Percentiles rank a stretch among this genome's conserved stretches.
Evolutionary conservation across 2,797 vertebrate species (phyloP).

Genomic region (Gymnothorax reevesii): DNA sequence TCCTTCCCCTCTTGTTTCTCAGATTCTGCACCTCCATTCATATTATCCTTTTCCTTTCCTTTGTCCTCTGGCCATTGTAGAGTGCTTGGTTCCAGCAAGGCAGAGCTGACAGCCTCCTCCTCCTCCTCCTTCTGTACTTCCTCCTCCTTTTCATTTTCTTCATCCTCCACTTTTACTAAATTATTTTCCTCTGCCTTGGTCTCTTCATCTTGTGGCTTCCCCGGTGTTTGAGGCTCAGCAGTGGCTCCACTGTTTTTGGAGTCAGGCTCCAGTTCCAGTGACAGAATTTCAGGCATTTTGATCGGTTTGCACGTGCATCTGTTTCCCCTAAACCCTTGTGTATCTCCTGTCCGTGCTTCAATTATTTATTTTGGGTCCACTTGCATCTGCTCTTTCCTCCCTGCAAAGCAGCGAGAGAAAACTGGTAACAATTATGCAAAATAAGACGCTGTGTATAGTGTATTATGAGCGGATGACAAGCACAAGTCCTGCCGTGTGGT

Average conservation of each 20-base stretch:
- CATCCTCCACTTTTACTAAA: not conserved
- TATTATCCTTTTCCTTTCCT: constrained; percentile 32
- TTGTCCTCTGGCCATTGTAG: constrained; percentile 57
- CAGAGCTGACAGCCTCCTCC: constrained; percentile 43
- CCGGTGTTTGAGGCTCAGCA: constrained; percentile 35
- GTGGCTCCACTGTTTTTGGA: constrained; percentile 17
- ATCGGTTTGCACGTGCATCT: not conserved
- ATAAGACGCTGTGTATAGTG: no score
- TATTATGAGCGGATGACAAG: no score
- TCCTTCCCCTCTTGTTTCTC: constrained; percentile 29
- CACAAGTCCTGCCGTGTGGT: no score
- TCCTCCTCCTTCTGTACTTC: constrained; percentile 20
- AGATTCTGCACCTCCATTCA: constrained; percentile 22
- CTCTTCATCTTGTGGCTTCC: constrained; percentile 26
- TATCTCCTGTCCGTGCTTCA: not conserved
- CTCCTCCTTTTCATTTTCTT: constrained; percentile 25
- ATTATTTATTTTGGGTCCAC: not conserved
- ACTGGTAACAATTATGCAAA: no score
- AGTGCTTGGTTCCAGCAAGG: constrained; percentile 59
- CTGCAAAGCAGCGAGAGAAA: not conserved
- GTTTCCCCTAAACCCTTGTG: not conserved
- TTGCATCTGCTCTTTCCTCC: not conserved
- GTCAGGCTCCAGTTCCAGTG: constrained; percentile 27
- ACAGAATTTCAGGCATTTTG: constrained; percentile 54
- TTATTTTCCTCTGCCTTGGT: constrained; percentile 23